Evolutionary conservation across 2,888 invertebrate species (phyloP), one percentile per base, ranked within the genome.

Genomic region (Dryocosmus kuriphilus): DNA sequence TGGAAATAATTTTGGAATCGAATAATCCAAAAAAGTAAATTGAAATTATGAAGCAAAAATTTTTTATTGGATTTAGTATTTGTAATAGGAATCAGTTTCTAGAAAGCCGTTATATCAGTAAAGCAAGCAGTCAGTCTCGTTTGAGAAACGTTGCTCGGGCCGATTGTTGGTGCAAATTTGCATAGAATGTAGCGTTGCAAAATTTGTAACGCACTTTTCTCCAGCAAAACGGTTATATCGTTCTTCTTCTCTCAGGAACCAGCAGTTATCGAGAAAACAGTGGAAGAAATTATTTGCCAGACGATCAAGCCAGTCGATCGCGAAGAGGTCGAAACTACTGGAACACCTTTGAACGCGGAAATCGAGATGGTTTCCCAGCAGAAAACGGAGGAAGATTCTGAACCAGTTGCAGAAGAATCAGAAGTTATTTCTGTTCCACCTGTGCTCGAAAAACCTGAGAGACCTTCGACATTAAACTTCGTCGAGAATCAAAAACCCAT

Each of bases 171-270:
- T 75, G 74, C 75, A 80, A 75, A 89, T 90, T 89, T 88, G 86
- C 89, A 89, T 90, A 89, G 89, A 90, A 89, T 90, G 89, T 87
- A 82, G 87, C 88, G 87, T 90, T 89, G 88, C 89, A 85, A 90
- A 88, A 89, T 87, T 86, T 82, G 84, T 83, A 80, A 81, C 81
- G 82, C 82, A 82, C 80, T 75, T 81, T 82, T 74, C 79, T 76
- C 76, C 35, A 16, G 74, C 80, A 83, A 84, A 51, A 82, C 80
- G 77, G 79, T 83, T 86, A 85, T 85, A 85, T 77, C 60, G 61
- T 76, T 77, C 79, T 77, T 85, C 81, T 86, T 84, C 74, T 75
- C 78, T 81, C 85, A 89, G 89, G 88, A 88, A 87, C 87, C 87
- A 75, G 79, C 77, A 74, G 60, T 73, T 32, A 55, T 77, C 74